Evolutionary conservation across 2,888 invertebrate genomes (phyloP).

Genomic region (Sminthurinus aureus): DNA sequence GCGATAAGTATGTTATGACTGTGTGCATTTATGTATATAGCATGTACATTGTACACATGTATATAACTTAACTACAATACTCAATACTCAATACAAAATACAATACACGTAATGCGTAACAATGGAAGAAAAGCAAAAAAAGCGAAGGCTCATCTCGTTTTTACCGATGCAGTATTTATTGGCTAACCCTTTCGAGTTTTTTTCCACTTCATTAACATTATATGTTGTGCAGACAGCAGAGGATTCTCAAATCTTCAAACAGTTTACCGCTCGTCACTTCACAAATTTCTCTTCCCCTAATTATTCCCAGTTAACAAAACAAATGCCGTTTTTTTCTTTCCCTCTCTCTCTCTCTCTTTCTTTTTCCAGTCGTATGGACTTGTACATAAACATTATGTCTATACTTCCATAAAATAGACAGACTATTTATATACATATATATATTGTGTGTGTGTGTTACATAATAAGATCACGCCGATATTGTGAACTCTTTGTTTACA

Average conservation of each 20-base stretch:
- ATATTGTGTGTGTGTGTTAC: no score
- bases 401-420: no score
- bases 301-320: conserved; percentile 42
- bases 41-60: neutral
- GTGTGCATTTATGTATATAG: no score
- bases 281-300: conserved; percentile 45
- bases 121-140: conserved; percentile 22
- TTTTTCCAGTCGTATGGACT: neutral
- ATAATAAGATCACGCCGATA: no score
- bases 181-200: conserved; percentile 35
- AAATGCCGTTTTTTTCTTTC: neutral
- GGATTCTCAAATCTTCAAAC: conserved; percentile 36
- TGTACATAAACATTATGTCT: neutral
- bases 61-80: neutral
- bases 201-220: conserved; percentile 42
- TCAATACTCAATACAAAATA: neutral
- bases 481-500: no score
- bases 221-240: conserved; percentile 34
- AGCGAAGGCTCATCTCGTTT: conserved; percentile 18
- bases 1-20: no score
- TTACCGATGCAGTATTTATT: conserved; percentile 35
- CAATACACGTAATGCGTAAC: conserved; percentile 15
- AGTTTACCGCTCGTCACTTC: conserved; percentile 44
- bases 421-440: no score
- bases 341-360: conserved; percentile 5